These are phyloP conservation scores for Pogonus chalceus DNA, from an alignment of 1,140 invertebrate genomes.

Conservation along the genomic window DNA sequence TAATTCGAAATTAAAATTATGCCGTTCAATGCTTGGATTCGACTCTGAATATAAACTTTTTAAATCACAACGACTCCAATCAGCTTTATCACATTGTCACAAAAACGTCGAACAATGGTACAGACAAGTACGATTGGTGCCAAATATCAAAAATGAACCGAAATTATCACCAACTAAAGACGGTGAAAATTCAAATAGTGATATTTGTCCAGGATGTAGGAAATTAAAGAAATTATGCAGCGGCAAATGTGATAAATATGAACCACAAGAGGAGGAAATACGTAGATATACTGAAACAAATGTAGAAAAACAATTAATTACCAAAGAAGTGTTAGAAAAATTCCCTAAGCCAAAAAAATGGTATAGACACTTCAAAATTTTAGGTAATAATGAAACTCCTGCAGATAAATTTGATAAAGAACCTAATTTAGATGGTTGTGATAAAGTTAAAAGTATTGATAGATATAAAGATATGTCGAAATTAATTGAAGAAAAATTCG, in stretches of 20 bases:
- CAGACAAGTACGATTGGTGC: slow-evolving; percentile 23
- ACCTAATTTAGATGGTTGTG: slow-evolving; percentile 19
- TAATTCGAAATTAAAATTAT: slow-evolving; percentile 24
- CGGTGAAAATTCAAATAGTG: not conserved
- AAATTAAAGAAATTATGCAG: not conserved
- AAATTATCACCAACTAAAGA: not conserved
- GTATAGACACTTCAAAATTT: slow-evolving; percentile 27
- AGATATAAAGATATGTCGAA: slow-evolving; percentile 31
- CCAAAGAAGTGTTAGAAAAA: slow-evolving; percentile 26
- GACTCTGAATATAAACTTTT: slow-evolving; percentile 28
- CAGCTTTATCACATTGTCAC: slow-evolving; percentile 25
- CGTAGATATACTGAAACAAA: slow-evolving; percentile 4
- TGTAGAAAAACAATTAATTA: slow-evolving; percentile 23
- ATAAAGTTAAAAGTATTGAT: slow-evolving; percentile 26
- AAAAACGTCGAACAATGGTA: slow-evolving; percentile 29
- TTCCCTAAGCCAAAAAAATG: slow-evolving; percentile 30
- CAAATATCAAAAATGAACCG: slow-evolving; percentile 19
- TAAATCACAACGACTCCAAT: slow-evolving; percentile 26
- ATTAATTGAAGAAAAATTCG: slow-evolving; percentile 29
- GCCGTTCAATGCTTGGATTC: slow-evolving; percentile 25
- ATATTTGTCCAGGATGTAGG: not conserved
- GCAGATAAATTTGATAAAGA: slow-evolving; percentile 14
- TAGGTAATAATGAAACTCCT: slow-evolving; percentile 12
- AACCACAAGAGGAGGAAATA: not conserved
- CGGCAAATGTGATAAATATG: not conserved